These are phyloP conservation scores for Tetropium fuscum DNA, from an alignment of 2,888 invertebrate species.

Conservation along the genomic window DNA sequence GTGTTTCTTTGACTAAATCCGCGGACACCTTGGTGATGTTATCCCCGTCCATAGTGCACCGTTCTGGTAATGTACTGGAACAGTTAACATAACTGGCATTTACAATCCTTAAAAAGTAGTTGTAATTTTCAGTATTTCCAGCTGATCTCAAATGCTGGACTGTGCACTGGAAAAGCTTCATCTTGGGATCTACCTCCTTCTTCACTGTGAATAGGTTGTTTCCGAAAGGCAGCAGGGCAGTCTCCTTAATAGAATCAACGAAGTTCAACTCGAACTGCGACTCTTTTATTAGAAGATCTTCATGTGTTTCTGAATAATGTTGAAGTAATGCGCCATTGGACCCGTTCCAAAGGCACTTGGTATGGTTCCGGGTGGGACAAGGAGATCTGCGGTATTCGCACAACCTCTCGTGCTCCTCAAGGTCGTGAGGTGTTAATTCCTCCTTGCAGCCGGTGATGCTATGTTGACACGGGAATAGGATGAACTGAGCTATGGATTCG, in stretches of 20 bases:
- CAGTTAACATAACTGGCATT: slow-evolving; percentile 21
- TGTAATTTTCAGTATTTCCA: slow-evolving; percentile 31
- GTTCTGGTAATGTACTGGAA: slow-evolving; percentile 31
- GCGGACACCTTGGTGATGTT: slow-evolving; percentile 44
- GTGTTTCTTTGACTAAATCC: slow-evolving; percentile 37
- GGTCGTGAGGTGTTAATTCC: slow-evolving; percentile 39
- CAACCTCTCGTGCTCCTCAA: slow-evolving; percentile 51
- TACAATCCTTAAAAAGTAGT: slow-evolving; percentile 36
- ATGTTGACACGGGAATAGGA: slow-evolving; percentile 55
- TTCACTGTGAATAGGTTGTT: slow-evolving; percentile 54
- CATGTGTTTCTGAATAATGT: slow-evolving; percentile 55
- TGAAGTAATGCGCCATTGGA: slow-evolving; percentile 44
- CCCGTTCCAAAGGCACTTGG: slow-evolving; percentile 57
- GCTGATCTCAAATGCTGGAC: slow-evolving; percentile 37
- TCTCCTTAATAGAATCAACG: slow-evolving; percentile 49
- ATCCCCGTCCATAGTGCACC: slow-evolving; percentile 21
- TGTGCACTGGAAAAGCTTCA: slow-evolving; percentile 35
- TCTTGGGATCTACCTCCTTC: slow-evolving; percentile 44
- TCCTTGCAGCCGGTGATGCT: slow-evolving; percentile 52
- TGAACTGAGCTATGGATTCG: slow-evolving; percentile 52
- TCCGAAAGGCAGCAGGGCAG: slow-evolving; percentile 45
- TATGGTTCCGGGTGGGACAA: slow-evolving; percentile 46
- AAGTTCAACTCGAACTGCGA: slow-evolving; percentile 54
- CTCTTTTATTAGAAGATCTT: slow-evolving; percentile 45
- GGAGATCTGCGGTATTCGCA: slow-evolving; percentile 51